Evolutionary conservation across 2,113 vertebrate species (phyloP), one percentile per base, ranked within the genome.

Genomic region (Blennius ocellaris): DNA sequence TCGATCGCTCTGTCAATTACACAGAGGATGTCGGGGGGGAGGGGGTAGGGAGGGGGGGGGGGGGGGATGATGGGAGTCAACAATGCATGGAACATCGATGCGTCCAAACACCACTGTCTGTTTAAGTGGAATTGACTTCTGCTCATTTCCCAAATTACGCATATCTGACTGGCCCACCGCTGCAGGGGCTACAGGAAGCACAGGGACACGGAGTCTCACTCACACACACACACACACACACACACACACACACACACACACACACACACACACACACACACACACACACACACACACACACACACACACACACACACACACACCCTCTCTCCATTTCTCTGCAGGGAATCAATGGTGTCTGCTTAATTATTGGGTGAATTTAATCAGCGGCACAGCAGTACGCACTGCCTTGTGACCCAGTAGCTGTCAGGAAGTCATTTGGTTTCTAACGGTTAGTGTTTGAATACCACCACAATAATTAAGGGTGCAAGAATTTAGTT

Each of bases 291-390:
- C 21, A 30, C 21, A 30, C 21, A 30, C 21, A 30, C 21, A 30
- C 21, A 30, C 21, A 30, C 21, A 30, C 21, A 30, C 61, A 7
- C 78, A 62, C 72, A 59, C 61, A 40, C 73, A 5, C 78, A 68
- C 78, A 70, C 80, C 69, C 41, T 89, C 73, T 80, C 86, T 82
- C 86, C 60, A 54, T 89, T 83, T 88, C 89, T 92, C 87, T 76
- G 78, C 67, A 59, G 86, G 88, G 90, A 93, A 94, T 95, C 94
- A 92, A 95, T 94, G 89, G 85, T 89, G 90, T 93, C 93, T 92
- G 93, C 90, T 92, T 93, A 95, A 94, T 94, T 93, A 94, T 90
- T 93, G 91, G 87, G 82, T 85, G 86, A 92, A 94, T 92, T 90
- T 89, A 94, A 94, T 94, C 91, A 94, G 87, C 59, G 17, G 65